These are phyloP conservation scores for Myotis brandtii DNA, from an alignment of 2,113 vertebrate species.

Conservation along the genomic window DNA sequence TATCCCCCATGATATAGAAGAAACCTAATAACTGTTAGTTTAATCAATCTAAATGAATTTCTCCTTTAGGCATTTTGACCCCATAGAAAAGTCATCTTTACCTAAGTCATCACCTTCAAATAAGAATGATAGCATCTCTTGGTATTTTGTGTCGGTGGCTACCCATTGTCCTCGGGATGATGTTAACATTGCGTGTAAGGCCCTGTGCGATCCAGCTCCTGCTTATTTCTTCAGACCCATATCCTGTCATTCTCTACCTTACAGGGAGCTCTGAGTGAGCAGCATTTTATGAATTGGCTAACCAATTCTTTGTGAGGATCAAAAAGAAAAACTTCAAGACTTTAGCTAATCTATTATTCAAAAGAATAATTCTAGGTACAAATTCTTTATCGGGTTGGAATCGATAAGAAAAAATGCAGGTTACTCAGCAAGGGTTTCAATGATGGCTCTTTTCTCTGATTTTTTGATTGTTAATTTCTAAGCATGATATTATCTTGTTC, in stretches of 20 bases:
- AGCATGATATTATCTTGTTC: conserved; percentile 68
- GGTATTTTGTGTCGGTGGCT: not conserved
- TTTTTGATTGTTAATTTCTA: conserved; percentile 70
- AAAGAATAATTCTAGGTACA: conserved; percentile 40
- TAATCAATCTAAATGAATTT: conserved; percentile 48
- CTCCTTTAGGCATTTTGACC: not conserved
- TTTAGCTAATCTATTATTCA: conserved; percentile 25
- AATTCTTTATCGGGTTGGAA: not conserved
- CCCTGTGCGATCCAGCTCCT: not conserved
- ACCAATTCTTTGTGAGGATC: not conserved
- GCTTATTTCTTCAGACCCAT: not conserved
- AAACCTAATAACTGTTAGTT: not conserved
- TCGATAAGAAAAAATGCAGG: conserved; percentile 16
- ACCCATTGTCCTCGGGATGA: not conserved
- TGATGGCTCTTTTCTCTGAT: conserved; percentile 56
- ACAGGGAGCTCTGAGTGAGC: not conserved
- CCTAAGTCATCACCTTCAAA: not conserved
- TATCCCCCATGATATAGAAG: not conserved
- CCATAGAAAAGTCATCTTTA: not conserved
- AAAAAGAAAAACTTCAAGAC: conserved; percentile 34
- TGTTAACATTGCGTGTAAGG: not conserved
- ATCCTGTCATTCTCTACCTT: not conserved
- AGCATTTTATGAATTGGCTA: not conserved
- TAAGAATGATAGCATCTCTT: not conserved
- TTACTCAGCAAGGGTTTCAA: conserved; percentile 16